Conservation (phyloP, 2,888 invertebrate genomes). For the Molorchus minor region DNA sequence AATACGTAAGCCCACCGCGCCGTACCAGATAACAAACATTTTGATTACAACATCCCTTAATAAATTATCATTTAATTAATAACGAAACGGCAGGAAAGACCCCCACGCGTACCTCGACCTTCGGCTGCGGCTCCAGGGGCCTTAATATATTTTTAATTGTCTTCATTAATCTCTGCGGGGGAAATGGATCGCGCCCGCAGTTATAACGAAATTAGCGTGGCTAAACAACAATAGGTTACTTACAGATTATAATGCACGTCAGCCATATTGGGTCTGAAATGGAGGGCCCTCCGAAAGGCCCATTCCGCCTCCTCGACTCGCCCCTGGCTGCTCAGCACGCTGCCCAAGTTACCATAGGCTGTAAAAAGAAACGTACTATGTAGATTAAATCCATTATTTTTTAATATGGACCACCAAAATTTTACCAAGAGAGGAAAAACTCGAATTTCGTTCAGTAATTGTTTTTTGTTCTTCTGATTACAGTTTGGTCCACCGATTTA, state of each 20-base stretch:
- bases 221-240: constrained; percentile 66
- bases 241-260: constrained; percentile 99
- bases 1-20: too few species aligned
- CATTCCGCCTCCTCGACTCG: constrained; percentile 88
- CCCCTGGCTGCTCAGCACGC: constrained; percentile 91
- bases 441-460: too few species aligned
- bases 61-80: constrained; percentile 26
- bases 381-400: too few species aligned
- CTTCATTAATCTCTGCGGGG: constrained; percentile 42
- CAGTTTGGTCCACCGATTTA: too few species aligned
- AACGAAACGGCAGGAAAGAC: constrained; percentile 7
- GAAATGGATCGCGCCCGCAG: constrained; percentile 36
- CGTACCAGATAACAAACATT: neutral
- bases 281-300: constrained; percentile 90
- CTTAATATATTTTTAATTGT: constrained; percentile 49
- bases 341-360: constrained; percentile 98
- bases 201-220: constrained; percentile 44
- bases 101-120: constrained; percentile 5
- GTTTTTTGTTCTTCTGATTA: too few species aligned
- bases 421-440: too few species aligned
- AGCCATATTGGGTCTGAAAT: constrained; percentile 95
- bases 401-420: too few species aligned
- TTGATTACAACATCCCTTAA: constrained; percentile 21
- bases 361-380: too few species aligned
- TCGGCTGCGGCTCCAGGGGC: neutral